Conservation (phyloP, 2,113 vertebrate genomes). For the Mormyrus lacerda region DNA sequence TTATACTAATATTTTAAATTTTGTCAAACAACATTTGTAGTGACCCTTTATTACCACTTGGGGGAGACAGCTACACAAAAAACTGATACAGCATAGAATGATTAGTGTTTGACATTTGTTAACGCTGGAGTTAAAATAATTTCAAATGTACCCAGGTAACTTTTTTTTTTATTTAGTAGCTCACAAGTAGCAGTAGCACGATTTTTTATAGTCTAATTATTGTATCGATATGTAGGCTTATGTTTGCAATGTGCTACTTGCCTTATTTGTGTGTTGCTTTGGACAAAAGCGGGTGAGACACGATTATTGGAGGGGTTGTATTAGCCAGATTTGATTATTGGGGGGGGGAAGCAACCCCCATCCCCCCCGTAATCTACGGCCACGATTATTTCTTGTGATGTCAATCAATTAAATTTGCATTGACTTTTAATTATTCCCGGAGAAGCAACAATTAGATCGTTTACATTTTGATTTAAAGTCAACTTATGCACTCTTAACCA, state of each 20-base stretch:
- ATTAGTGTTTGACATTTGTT: not conserved
- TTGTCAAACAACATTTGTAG: not conserved
- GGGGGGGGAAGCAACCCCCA: too few species aligned
- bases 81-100: not conserved
- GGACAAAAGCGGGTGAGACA: not conserved
- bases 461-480: not conserved
- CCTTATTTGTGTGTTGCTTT: not conserved
- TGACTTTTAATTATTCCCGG: not conserved
- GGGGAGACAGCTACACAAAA: not conserved
- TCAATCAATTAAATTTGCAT: not conserved
- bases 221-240: not conserved
- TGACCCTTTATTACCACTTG: not conserved
- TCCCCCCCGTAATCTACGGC: too few species aligned
- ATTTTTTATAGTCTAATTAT: not conserved
- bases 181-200: not conserved
- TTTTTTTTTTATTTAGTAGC: not conserved
- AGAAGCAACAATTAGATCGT: not conserved
- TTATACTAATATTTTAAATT: not conserved
- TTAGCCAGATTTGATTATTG: too few species aligned
- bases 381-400: not conserved
- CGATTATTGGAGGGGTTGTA: too few species aligned
- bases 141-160: not conserved
- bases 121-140: not conserved
- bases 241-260: not conserved
- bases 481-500: not conserved